These are phyloP conservation scores for Theonella swinhoei DNA, from an alignment of 37 sponge, comb jelly and placozoan genomes.

Conservation along the genomic window DNA sequence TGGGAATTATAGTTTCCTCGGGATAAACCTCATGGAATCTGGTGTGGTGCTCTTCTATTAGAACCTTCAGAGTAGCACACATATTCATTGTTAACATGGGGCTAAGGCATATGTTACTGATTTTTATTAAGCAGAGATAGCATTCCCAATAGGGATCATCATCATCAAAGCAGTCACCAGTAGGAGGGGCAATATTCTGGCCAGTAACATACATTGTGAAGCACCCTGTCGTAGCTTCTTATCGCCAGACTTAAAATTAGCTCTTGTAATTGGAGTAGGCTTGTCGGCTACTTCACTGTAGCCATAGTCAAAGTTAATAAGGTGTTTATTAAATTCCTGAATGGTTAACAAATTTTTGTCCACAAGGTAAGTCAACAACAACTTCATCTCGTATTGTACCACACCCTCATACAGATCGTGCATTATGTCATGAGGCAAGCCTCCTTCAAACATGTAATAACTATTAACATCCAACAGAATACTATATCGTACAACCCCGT, in stretches of 20 bases:
- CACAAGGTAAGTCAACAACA: background rate
- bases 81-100: too few species aligned
- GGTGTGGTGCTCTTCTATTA: conserved; percentile 32
- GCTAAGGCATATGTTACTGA: conserved; percentile 7
- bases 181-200: conserved; percentile 15
- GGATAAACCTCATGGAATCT: conserved; percentile 8
- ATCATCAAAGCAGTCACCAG: conserved; percentile 15
- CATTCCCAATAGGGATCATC: conserved; percentile 33
- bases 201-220: background rate
- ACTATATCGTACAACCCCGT: background rate
- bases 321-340: conserved; percentile 1
- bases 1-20: conserved; percentile 8
- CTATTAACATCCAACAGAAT: background rate
- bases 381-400: conserved; percentile 28
- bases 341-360: conserved; percentile 20
- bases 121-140: conserved; percentile 17
- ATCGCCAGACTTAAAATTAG: too few species aligned
- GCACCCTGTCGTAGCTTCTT: background rate
- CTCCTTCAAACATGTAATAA: conserved; percentile 2
- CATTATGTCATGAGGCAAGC: conserved; percentile 44
- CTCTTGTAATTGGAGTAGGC: conserved; percentile 1
- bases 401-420: conserved; percentile 46
- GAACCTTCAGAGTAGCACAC: background rate
- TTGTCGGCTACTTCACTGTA: conserved; percentile 27
- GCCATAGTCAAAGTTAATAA: conserved; percentile 31